phyloP scores from a whole-genome alignment of 2,888 invertebrate species.

The Seladonia tumulorum region DNA sequence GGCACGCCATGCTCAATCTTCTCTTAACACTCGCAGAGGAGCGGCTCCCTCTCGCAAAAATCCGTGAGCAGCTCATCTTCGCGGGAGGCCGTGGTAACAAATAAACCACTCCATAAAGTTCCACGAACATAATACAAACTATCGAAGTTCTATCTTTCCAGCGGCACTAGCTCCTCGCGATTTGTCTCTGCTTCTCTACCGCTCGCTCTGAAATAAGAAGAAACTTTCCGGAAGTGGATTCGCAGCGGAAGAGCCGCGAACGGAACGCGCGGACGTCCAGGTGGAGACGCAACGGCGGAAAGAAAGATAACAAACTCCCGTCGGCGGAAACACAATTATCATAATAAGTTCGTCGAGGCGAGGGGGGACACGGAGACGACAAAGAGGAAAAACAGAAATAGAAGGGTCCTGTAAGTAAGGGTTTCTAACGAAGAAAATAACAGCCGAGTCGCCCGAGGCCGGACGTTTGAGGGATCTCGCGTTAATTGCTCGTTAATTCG shows the following conservation, averaged over 20 bases:
- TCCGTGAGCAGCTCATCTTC: not conserved
- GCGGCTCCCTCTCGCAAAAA: not conserved
- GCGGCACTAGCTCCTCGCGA: not conserved
- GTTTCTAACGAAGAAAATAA: conserved; percentile 8
- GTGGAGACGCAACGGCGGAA: not conserved
- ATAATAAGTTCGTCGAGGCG: not conserved
- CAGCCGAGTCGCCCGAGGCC: not conserved
- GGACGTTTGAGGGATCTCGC: not conserved
- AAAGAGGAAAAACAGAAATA: not conserved
- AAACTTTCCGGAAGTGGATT: not conserved
- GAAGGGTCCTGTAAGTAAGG: not conserved
- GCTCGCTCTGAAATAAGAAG: not conserved
- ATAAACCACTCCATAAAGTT: not conserved
- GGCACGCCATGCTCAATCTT: not conserved
- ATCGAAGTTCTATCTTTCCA: not conserved
- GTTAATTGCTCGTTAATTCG: conserved; percentile 65
- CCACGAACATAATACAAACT: not conserved
- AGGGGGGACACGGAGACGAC: not conserved
- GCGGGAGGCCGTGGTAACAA: not conserved
- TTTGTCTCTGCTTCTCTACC: not conserved
- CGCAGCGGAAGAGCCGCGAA: not conserved
- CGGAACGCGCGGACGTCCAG: not conserved
- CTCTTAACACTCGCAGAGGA: not conserved
- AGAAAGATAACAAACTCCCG: not conserved
- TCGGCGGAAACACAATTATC: not conserved